Evolutionary conservation across 1,140 invertebrate genomes (phyloP).

Genomic region (Onthophagus taurus): DNA sequence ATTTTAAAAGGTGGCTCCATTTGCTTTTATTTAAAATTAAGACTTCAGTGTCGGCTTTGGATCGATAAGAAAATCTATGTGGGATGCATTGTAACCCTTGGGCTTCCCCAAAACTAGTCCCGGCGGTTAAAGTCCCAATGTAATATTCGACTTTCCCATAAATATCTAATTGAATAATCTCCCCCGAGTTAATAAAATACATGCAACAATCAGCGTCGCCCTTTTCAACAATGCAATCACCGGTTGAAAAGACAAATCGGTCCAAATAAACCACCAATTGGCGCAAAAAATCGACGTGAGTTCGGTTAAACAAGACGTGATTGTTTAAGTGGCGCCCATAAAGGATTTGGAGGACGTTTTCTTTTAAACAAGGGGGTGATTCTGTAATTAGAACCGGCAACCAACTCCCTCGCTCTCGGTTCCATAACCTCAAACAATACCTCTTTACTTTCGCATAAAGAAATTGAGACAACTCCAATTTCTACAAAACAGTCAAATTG

Average conservation of each 20-base stretch:
- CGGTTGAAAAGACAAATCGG: slow-evolving; percentile 39
- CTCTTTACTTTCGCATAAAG: slow-evolving; percentile 14
- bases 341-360: slow-evolving; percentile 34
- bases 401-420: slow-evolving; percentile 15
- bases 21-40: slow-evolving; percentile 13
- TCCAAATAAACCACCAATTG: slow-evolving; percentile 39
- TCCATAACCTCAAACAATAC: slow-evolving; percentile 16
- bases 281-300: slow-evolving; percentile 37
- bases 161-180: slow-evolving; percentile 29
- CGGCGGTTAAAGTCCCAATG: neutral
- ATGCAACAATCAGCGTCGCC: slow-evolving; percentile 40
- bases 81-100: slow-evolving; percentile 13
- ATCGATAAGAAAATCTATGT: slow-evolving; percentile 18
- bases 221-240: slow-evolving; percentile 39
- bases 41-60: slow-evolving; percentile 9
- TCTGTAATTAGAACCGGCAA: slow-evolving; percentile 15
- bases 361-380: slow-evolving; percentile 11
- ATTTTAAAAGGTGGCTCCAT: slow-evolving; percentile 19
- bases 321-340: slow-evolving; percentile 38
- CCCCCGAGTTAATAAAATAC: slow-evolving; percentile 41
- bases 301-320: slow-evolving; percentile 38
- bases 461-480: slow-evolving; percentile 11
- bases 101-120: slow-evolving; percentile 17
- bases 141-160: neutral
- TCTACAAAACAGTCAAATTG: slow-evolving; percentile 2